Evolutionary conservation across 2,888 invertebrate genomes (phyloP).

Genomic region (Anagyrus pseudococci): DNA sequence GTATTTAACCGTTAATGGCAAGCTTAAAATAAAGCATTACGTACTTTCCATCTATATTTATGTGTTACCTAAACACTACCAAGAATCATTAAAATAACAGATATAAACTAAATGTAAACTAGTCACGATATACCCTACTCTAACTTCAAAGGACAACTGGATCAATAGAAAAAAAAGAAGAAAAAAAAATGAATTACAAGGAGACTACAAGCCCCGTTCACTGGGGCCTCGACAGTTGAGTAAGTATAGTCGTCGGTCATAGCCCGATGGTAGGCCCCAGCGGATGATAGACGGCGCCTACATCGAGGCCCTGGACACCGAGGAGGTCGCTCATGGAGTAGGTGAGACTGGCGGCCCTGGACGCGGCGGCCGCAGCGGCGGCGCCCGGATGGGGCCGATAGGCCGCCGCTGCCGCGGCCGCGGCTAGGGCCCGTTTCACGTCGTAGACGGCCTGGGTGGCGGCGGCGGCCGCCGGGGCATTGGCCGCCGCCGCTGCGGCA

Average conservation of each 20-base stretch:
- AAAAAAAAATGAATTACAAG: conserved; percentile 24
- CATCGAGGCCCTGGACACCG: conserved; percentile 73
- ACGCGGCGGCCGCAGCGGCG: conserved; percentile 57
- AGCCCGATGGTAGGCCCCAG: conserved; percentile 72
- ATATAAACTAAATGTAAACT: no score
- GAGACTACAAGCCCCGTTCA: conserved; percentile 40
- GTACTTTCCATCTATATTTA: no score
- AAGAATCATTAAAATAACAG: no score
- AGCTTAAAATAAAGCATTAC: no score
- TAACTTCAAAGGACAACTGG: no score
- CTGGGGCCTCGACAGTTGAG: conserved; percentile 58
- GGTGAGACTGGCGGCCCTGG: conserved; percentile 65
- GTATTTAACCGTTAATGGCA: no score
- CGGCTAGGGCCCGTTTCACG: conserved; percentile 67
- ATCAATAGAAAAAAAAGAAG: conserved; percentile 31
- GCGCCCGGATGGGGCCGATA: conserved; percentile 67
- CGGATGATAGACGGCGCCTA: conserved; percentile 76
- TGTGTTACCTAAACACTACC: no score
- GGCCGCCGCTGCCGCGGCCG: conserved; percentile 64
- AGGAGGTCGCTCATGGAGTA: conserved; percentile 77
- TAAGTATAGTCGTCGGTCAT: conserved; percentile 68
- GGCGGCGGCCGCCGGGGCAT: conserved; percentile 55
- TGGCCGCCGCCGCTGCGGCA: conserved; percentile 55
- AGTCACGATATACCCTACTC: no score
- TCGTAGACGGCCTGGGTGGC: conserved; percentile 64